Evolutionary conservation across 2,797 vertebrate genomes (phyloP).

Genomic region (Jordanella pulchra): DNA sequence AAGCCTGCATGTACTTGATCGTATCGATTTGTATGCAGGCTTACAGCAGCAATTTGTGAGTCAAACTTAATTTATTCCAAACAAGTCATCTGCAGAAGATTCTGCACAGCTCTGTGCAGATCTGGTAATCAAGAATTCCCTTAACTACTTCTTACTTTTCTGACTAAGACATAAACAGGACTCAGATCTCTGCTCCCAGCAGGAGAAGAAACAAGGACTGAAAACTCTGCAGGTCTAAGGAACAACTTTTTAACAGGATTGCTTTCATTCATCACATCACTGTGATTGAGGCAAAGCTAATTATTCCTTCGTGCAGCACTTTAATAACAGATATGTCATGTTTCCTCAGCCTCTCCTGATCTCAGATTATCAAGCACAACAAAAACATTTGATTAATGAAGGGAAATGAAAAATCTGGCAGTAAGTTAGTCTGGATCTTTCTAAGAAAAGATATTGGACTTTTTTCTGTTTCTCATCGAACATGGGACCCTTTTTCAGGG

Average conservation of each 20-base stretch:
- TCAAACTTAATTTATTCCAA: conserved; percentile 3
- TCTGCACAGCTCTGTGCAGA: background rate
- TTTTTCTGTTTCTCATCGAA: no score
- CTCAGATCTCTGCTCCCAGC: background rate
- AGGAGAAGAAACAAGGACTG: background rate
- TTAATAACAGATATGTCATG: background rate
- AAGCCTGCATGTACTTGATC: conserved; percentile 2
- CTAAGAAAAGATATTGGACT: no score
- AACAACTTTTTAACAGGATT: no score
- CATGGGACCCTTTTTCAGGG: background rate
- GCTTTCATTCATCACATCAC: no score
- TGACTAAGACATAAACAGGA: background rate
- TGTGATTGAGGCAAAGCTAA: no score
- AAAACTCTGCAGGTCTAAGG: no score
- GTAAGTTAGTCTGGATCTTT: background rate
- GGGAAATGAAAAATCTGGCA: background rate
- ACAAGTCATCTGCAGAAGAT: background rate
- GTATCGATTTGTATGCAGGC: background rate
- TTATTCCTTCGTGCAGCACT: no score
- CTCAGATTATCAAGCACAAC: no score
- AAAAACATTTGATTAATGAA: no score
- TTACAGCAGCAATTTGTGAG: background rate
- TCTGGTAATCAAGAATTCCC: background rate
- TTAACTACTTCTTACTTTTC: background rate
- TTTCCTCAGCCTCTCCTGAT: background rate